Percentiles rank a stretch among this genome's conserved stretches.
Conservation (phyloP, 2,888 invertebrate genomes). For the Ametastegia equiseti region DNA sequence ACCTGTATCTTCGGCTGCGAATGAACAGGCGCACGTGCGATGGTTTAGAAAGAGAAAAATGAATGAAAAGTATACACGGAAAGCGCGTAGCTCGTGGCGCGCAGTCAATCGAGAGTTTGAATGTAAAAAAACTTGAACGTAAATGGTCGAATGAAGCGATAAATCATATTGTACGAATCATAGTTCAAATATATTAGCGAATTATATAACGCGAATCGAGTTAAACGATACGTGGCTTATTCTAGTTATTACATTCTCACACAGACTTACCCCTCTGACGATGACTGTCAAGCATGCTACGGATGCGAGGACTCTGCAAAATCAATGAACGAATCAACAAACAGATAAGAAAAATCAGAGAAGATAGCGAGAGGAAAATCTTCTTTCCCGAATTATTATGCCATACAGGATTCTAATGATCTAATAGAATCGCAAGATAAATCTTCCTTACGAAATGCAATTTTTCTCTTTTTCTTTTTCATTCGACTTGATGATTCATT, state of each 20-base stretch:
- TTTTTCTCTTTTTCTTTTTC: slow-evolving; percentile 49
- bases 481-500: neutral
- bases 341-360: neutral
- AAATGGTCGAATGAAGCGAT: neutral
- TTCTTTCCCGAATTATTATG: neutral
- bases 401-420: neutral
- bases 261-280: slow-evolving; percentile 78
- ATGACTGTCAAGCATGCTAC: slow-evolving; percentile 76
- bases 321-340: slow-evolving; percentile 56
- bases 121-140: neutral
- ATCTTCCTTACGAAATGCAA: neutral
- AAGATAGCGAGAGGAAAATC: neutral
- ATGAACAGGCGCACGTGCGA: neutral
- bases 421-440: neutral
- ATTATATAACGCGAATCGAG: neutral
- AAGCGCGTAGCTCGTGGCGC: neutral
- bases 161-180: neutral
- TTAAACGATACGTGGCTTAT: neutral
- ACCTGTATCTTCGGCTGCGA: slow-evolving; percentile 2
- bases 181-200: neutral
- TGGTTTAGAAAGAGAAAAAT: neutral
- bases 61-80: neutral
- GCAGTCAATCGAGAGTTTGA: neutral
- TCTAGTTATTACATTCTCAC: slow-evolving; percentile 58
- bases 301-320: slow-evolving; percentile 77